Conservation (phyloP, 2,113 vertebrate genomes). For the Onychorhynchus coronatus region DNA sequence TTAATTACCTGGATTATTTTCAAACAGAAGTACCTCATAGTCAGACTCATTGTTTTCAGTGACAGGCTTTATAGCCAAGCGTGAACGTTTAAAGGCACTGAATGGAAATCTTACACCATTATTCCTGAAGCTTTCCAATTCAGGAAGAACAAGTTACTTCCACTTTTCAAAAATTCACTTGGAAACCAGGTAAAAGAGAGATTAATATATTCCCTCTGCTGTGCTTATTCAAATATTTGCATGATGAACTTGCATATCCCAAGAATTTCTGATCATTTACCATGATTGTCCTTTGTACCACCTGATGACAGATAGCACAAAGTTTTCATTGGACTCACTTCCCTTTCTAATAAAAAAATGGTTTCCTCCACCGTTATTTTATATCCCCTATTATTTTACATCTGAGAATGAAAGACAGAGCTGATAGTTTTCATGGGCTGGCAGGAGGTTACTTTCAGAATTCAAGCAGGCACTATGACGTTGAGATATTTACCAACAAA, state of each 20-base stretch:
- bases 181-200: neutral
- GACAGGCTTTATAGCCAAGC: neutral
- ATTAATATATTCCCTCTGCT: neutral
- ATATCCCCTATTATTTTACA: neutral
- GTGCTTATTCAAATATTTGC: neutral
- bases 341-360: neutral
- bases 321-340: neutral
- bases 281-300: neutral
- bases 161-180: neutral
- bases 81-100: neutral
- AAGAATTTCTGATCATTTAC: neutral
- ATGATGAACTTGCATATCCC: neutral
- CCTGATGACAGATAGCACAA: neutral
- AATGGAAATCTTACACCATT: neutral
- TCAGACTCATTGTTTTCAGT: neutral
- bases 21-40: neutral
- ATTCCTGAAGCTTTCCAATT: neutral
- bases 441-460: neutral
- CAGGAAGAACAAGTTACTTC: neutral
- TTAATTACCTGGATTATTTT: neutral
- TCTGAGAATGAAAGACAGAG: neutral
- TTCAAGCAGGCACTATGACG: neutral
- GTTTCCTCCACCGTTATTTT: neutral
- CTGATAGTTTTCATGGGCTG: neutral
- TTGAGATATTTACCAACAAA: neutral